These are phyloP conservation scores for Ecdyonurus torrentis DNA, from an alignment of 2,888 invertebrate species.

Conservation along the genomic window DNA sequence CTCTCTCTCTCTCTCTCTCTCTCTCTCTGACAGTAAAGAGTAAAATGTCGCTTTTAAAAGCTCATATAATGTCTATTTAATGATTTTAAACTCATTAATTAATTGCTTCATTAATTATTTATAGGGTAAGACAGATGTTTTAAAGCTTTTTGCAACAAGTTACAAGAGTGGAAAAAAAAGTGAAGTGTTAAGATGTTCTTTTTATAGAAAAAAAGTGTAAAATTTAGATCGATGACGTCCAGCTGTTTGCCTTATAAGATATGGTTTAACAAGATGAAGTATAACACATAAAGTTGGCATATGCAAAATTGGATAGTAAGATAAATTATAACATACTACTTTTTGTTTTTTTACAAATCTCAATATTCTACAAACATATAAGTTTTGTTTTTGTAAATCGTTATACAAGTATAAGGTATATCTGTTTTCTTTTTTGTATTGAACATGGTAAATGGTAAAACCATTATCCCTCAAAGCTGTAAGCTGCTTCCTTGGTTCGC, in stretches of 20 bases:
- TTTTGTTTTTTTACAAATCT: too few species aligned
- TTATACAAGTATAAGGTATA: too few species aligned
- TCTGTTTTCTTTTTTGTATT: too few species aligned
- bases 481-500: neutral
- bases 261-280: neutral
- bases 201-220: neutral
- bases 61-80: neutral
- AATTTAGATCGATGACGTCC: neutral
- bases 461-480: neutral
- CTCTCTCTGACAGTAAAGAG: neutral
- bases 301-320: too few species aligned
- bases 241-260: neutral
- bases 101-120: neutral
- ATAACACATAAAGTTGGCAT: too few species aligned
- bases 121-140: neutral
- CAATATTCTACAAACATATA: too few species aligned
- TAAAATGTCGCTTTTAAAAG: neutral
- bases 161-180: neutral
- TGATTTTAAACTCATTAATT: neutral
- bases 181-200: too few species aligned
- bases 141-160: neutral
- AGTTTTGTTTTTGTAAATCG: too few species aligned
- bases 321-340: too few species aligned
- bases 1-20: too few species aligned
- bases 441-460: neutral